Base-by-base conservation (phyloP, 2,797 vertebrate species). In the Iguana delicatissima region DNA sequence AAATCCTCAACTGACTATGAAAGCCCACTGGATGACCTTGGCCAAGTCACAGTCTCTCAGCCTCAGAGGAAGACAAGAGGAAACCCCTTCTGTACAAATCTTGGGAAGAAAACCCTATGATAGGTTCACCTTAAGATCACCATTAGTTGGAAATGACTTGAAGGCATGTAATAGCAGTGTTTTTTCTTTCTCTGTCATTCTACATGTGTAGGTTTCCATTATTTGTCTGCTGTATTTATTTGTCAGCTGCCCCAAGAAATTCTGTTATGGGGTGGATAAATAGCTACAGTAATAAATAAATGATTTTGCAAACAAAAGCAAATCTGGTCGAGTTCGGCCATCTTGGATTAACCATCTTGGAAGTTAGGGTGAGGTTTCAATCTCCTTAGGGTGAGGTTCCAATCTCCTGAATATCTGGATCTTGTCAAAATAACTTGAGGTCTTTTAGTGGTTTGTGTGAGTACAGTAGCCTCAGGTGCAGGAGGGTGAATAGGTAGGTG, bases 371-470 rank as follows among this genome's bases (percentile, higher is more conserved):
- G n/a, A n/a, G n/a, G n/a, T n/a, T n/a, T n/a, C n/a, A n/a, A n/a
- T n/a, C n/a, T n/a, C n/a, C n/a, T 55, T 50, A 83, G 82, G 86
- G 90, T 93, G 74, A 24, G n/a, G 69, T 92, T 94, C 92, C 90
- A 81, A 20, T 59, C 77, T 87, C 90, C 91, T 89, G 32, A 64
- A 1, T 88, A 92, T 92, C 93, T 96, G 91, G 3, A 88, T 90
- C 89, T 84, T 91, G 92, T 86, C 92, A 76, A 52, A 84, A 88
- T 42, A 50, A 93, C 69, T 57, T 82, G 9, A 4, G 38, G 4
- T 91, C 89, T 89, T 90, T 95, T 86, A 35, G 3, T 90, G 88
- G 91, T 73, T 95, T 92, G 84, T 18, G 0, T 87, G 64, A 92
- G 46, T 38, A 59, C 73, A 74, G 20, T 72, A 85, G 74, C 62